A percentile compares a stretch with the other conserved stretches of the same genome.
Evolutionary conservation across 2,888 invertebrate genomes (phyloP).

Genomic region (Pristionchus maxplancki): DNA sequence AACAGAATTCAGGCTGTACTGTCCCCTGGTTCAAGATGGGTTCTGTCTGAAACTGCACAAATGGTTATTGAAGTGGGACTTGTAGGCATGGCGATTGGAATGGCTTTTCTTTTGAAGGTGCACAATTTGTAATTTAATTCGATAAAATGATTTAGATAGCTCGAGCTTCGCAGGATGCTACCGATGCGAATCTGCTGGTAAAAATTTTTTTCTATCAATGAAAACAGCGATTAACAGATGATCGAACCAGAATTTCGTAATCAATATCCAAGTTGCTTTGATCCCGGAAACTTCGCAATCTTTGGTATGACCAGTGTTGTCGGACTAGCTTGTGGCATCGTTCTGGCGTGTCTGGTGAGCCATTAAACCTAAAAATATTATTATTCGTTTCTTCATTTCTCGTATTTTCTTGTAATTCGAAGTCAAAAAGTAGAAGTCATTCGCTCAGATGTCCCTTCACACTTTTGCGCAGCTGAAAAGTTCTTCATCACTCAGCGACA

Average conservation of each 20-base stretch:
- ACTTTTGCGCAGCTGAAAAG: neutral
- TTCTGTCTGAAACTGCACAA: neutral
- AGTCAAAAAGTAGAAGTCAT: neutral
- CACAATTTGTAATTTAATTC: neutral
- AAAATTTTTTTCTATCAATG: neutral
- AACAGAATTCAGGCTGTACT: neutral
- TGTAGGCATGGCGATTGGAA: neutral
- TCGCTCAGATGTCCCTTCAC: neutral
- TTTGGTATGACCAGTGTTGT: neutral
- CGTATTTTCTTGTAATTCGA: neutral
- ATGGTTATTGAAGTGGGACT: neutral
- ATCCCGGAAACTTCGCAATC: neutral
- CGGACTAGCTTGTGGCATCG: neutral
- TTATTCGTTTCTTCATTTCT: no score
- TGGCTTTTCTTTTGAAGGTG: neutral
- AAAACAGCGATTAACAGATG: neutral
- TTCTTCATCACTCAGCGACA: neutral
- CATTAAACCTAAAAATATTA: no score
- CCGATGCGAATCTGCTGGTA: neutral
- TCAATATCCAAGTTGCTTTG: neutral
- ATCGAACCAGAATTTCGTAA: neutral
- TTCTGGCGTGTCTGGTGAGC: neutral
- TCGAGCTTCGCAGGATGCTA: neutral
- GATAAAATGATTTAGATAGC: neutral
- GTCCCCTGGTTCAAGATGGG: neutral